Base-by-base conservation (phyloP, 2,113 vertebrate species). In the Zosterops borbonicus region DNA sequence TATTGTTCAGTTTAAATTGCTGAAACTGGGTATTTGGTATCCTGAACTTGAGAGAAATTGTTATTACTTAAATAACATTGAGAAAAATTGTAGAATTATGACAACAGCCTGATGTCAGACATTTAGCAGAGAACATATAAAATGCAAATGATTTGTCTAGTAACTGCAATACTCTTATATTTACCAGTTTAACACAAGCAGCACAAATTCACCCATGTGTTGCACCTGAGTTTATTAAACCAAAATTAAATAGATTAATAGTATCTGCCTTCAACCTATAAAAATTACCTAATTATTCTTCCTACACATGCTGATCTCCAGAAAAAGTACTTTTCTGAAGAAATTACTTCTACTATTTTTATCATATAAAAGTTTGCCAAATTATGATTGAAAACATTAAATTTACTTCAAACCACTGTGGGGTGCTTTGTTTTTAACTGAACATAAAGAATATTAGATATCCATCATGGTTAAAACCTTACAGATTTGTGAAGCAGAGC, bases 131-230 rank as follows among this genome's bases (percentile, higher is more conserved):
- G n/a, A 69, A 73, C 8, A 44, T 12, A 17, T 8, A 14, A 11
- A 62, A 59, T 24, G 8, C 41, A 39, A 78, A 37, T 29, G 31
- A 19, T 37, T 84, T 87, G 15, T 25, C 44, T 60, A 63, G 27
- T 16, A 70, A 44, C 22, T 87, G 31, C 47, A 56, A 59, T 27
- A 31, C 7, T 19, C 6, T 35, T 27, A 37, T 3, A 16, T 80
- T 87, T 49, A 47, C 15, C 24, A 7, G 17, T 87, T 56, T 33
- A 69, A 64, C 24, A 56, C 23, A 71, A 44, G 62, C 2, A 78
- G 9, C 8, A 0, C 33, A 53, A 67, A 29, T 64, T 71, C 41
- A 75, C 20, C 11, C 19, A 35, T 1, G 1, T 9, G 3, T 25
- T 46, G 9, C 24, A 86, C 50, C 35, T 56, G 21, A 63, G 27